Evolutionary conservation across 2,797 vertebrate genomes (phyloP).

Genomic region (Phoebastria nigripes): DNA sequence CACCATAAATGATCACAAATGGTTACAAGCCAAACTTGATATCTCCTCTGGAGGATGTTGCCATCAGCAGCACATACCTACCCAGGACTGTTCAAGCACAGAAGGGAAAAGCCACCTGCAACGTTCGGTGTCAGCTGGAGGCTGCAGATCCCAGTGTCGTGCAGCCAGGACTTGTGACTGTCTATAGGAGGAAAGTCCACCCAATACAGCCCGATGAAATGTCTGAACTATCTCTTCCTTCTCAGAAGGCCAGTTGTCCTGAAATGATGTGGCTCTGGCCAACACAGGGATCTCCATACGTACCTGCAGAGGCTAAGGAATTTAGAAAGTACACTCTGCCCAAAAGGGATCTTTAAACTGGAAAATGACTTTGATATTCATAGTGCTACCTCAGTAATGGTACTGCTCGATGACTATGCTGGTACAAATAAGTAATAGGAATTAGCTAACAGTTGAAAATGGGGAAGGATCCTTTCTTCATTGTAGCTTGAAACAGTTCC

Average conservation of each 20-base stretch:
- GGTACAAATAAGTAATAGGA: background rate
- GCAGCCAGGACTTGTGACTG: background rate
- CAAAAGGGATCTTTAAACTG: background rate
- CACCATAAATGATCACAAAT: background rate
- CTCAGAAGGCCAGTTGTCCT: background rate
- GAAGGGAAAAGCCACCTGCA: background rate
- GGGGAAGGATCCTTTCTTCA: background rate
- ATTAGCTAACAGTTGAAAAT: background rate
- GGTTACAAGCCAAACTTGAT: background rate
- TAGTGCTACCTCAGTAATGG: background rate
- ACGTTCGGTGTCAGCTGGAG: rapidly evolving
- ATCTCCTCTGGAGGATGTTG: background rate
- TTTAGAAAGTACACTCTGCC: background rate
- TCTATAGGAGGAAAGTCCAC: background rate
- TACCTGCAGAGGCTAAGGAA: background rate
- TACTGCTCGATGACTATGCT: background rate
- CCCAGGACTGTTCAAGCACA: background rate
- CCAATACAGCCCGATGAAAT: background rate
- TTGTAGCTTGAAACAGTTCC: background rate
- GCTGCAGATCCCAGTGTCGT: background rate
- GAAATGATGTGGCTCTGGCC: background rate
- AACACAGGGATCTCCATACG: background rate
- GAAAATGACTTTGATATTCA: background rate
- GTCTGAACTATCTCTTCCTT: background rate
- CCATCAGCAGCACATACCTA: background rate